Percentiles rank a stretch among this genome's conserved stretches.
phyloP scores from a whole-genome alignment of 2,797 vertebrate genomes.

The Molossus molossus region DNA sequence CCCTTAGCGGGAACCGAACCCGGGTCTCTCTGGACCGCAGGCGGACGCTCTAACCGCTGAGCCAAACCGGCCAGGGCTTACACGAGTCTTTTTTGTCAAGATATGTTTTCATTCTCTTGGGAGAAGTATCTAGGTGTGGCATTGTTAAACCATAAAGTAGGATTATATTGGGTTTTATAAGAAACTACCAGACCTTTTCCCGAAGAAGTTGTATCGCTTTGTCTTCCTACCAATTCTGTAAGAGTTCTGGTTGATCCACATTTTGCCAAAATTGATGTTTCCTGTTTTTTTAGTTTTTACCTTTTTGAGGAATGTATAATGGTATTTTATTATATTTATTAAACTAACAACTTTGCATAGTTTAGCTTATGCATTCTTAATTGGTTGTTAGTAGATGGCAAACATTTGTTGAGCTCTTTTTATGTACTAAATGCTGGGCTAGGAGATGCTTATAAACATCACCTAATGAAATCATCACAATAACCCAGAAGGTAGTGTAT shows the following conservation, averaged over 20 bases:
- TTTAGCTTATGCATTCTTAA: constrained; percentile 41
- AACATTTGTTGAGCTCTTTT: neutral
- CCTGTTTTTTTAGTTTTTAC: neutral
- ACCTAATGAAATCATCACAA: neutral
- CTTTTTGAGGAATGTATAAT: neutral
- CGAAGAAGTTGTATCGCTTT: neutral
- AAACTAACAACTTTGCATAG: neutral
- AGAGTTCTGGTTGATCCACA: neutral
- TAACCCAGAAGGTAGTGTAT: neutral
- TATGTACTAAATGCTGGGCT: neutral
- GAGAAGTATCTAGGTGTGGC: neutral
- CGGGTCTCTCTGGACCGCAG: too few relatives aligned
- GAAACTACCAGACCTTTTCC: neutral
- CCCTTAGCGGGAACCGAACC: too few relatives aligned
- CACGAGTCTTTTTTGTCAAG: neutral
- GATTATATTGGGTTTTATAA: constrained; percentile 16
- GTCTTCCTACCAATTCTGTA: neutral
- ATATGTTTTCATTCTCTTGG: constrained; percentile 26
- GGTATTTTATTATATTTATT: constrained; percentile 31
- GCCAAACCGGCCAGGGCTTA: too few relatives aligned
- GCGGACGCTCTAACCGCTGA: too few relatives aligned
- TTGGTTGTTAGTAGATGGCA: neutral
- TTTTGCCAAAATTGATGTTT: constrained; percentile 19
- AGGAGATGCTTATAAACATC: neutral
- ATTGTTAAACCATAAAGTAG: neutral